Evolutionary conservation across 2,888 invertebrate species (phyloP), one percentile per base, ranked within the genome.

Genomic region (Tetranychus truncatus): DNA sequence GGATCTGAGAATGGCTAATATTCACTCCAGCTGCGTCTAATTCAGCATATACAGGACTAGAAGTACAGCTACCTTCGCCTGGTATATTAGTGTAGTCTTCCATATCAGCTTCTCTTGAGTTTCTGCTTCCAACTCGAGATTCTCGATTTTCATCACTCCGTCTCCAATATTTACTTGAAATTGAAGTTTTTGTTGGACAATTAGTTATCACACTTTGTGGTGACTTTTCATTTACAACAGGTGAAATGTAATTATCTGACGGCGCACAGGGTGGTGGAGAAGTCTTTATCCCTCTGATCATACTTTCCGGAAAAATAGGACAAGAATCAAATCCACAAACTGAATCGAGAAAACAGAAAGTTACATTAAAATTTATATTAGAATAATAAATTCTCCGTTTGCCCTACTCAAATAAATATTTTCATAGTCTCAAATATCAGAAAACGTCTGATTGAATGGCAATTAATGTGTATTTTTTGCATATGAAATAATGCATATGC

Each of bases 21-120:
- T 46, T 65, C 0, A 67, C 66, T 65, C 74, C 76, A 24, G 73
- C 44, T 6, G 76, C 72, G 66, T 77, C 77, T 11, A 77, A 34
- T 76, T 77, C 77, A 46, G 77, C 77, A 21, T 77, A 77, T 3
- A 77, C 76, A 1, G 77, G 76, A 71, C 77, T 77, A 15, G 75
- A 75, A n/a, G 76, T 77, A 69, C 77, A 76, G 45, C 75, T 77
- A n/a, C 71, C 76, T 65, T 77, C 76, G 8, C 15, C 46, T 8
- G 75, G 72, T 1, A 24, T 11, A 7, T 45, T 24, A 71, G 74
- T 75, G 34, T 77, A 76, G 24, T 76, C 76, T 18, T 75, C 74
- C 20, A 72, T 67, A 20, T 77, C 76, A 15, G 71, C 69, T 8
- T 71, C 66, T 55, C 74, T 74, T 6, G 75, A 20, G 45, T 75